Evolutionary conservation across 2,797 vertebrate genomes (phyloP), one percentile per base, ranked within the genome.

Genomic region (Zonotrichia albicollis): DNA sequence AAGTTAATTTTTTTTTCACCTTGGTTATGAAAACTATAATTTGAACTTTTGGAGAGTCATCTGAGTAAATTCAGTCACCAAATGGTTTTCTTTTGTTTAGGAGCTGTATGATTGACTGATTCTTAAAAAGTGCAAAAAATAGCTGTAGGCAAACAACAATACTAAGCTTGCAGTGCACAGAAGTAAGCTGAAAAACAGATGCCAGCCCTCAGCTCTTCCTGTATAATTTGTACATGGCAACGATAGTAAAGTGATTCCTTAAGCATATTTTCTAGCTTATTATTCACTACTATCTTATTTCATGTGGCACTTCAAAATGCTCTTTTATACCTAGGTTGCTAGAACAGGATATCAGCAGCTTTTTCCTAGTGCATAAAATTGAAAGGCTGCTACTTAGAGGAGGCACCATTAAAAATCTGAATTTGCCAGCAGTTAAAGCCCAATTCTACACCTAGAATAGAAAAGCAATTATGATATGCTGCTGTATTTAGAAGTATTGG

Each of bases 231-330:
- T 84, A 95, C 43, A 79, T 4, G 11, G 66, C 82, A 95, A 72
- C 1, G 3, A 93, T 50, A 96, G 66, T 62, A 82, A 96, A 96
- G 53, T 68, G 66, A 96, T 94, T 95, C 86, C 85, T 96, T 91
- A 94, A 96, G 89, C 87, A 89, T 93, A 93, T 96, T 97, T 96
- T 90, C 87, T 86, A 89, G 75, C 78, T 94, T 95, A 91, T 95
- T 94, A 95, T 96, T 93, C 90, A 90, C 51, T 72, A 74, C 72
- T 78, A 51, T 90, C 70, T 82, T 86, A 94, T 85, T 95, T 95
- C 87, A 93, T 76, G 45, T 65, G 76, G 60, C 51, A 93, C 76
- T 95, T 96, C 74, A 96, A 95, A 97, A 96, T 83, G 45, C 26
- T 91, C 65, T 94, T 93, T 95, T 93, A 91, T 91, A 95, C 88